Conservation (phyloP, 2,888 invertebrate genomes). For the Agrochola macilenta region DNA sequence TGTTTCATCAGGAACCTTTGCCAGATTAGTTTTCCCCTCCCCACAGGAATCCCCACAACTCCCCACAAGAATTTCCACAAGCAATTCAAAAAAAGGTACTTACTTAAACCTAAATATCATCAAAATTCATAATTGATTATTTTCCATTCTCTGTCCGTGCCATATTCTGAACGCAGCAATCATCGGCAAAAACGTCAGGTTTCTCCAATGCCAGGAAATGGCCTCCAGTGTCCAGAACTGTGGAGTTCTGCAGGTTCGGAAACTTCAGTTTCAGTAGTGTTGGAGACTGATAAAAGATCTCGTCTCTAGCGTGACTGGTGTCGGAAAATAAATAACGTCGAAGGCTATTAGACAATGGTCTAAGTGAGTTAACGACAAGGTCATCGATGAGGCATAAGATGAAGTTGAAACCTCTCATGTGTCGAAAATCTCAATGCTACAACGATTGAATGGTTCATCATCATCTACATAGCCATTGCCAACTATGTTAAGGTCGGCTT, state of each 20-base stretch:
- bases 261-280: constrained; percentile 89
- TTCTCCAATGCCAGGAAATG: constrained; percentile 95
- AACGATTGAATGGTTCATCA: neutral
- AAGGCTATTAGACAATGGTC: neutral
- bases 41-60: too few species aligned
- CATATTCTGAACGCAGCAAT: constrained; percentile 73
- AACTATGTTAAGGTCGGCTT: too few species aligned
- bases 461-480: neutral
- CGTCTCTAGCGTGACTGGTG: constrained; percentile 92
- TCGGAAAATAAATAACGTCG: constrained; percentile 67
- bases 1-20: neutral
- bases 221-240: constrained; percentile 92
- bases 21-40: neutral
- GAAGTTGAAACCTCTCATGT: neutral
- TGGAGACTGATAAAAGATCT: constrained; percentile 90
- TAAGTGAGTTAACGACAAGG: neutral
- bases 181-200: constrained; percentile 92
- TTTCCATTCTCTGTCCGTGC: constrained; percentile 8
- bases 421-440: too few species aligned
- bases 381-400: neutral
- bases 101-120: neutral
- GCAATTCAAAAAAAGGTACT: neutral
- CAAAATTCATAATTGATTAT: constrained; percentile 5
- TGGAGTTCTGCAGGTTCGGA: constrained; percentile 91
- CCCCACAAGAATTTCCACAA: neutral